Percentiles rank a stretch among this genome's conserved stretches.
These are phyloP conservation scores for Hippocampus zosterae DNA, from an alignment of 2,113 vertebrate genomes.

Conservation along the genomic window DNA sequence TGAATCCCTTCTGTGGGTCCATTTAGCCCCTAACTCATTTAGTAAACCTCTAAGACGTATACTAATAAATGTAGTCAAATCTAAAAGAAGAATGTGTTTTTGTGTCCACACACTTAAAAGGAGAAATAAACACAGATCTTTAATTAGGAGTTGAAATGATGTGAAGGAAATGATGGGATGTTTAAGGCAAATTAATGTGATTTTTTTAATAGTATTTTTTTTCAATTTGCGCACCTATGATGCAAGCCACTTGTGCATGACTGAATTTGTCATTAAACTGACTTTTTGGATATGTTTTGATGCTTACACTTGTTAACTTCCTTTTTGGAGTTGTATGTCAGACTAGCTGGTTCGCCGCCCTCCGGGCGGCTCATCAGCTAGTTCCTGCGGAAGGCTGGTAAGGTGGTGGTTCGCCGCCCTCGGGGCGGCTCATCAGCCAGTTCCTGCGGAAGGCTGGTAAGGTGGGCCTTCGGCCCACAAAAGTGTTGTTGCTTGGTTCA, in stretches of 20 bases:
- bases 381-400: too few species aligned
- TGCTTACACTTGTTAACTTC: background rate
- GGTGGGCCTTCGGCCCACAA: too few species aligned
- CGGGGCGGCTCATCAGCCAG: too few species aligned
- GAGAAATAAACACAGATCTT: background rate
- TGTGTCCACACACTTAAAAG: background rate
- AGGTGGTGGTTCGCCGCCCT: too few species aligned
- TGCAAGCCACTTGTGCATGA: background rate
- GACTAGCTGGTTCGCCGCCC: too few species aligned
- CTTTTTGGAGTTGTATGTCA: too few species aligned
- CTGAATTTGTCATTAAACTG: background rate
- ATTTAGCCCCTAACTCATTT: conserved; percentile 1
- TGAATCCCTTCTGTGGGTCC: conserved; percentile 5
- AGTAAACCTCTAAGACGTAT: background rate
- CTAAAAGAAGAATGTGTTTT: background rate
- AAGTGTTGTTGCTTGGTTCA: too few species aligned
- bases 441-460: too few species aligned
- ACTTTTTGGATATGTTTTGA: background rate
- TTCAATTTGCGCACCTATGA: background rate
- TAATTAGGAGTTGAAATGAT: background rate
- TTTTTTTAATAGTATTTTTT: background rate
- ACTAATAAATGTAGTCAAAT: background rate
- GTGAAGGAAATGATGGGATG: background rate
- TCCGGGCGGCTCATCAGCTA: too few species aligned
- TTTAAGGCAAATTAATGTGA: background rate